Conservation (phyloP, 2,113 vertebrate species). For the Bolborhynchus lineola region DNA sequence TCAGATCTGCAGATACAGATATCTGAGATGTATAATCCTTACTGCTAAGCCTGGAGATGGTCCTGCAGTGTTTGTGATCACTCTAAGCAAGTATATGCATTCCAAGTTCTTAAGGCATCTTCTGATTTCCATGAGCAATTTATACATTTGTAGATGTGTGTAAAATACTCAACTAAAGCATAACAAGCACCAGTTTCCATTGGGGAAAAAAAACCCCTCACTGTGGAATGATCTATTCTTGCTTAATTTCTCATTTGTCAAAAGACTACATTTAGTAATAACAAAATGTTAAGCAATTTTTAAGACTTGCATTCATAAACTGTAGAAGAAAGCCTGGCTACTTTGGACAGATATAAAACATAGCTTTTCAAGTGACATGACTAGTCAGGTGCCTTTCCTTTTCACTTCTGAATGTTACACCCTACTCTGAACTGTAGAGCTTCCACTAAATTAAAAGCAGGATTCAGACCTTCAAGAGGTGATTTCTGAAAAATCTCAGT, state of each 20-base stretch:
- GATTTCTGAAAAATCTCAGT: not conserved
- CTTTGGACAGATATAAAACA: not conserved
- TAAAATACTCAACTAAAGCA: not conserved
- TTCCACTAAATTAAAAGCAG: not conserved
- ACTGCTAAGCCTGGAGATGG: not conserved
- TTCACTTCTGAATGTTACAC: not conserved
- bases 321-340: not conserved
- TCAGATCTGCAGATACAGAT: not conserved
- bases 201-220: not conserved
- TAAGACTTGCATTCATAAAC: not conserved
- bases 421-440: not conserved
- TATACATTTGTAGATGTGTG: not conserved
- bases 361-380: not conserved
- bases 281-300: conserved; percentile 3
- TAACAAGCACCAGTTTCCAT: not conserved
- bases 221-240: conserved; percentile 10
- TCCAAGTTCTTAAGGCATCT: not conserved
- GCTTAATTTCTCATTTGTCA: conserved; percentile 33
- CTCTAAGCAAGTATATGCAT: not conserved
- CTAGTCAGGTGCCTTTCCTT: not conserved
- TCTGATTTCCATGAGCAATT: not conserved
- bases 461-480: not conserved
- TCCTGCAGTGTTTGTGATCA: not conserved
- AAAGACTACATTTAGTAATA: conserved; percentile 3
- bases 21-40: not conserved